These are phyloP conservation scores for Chymomyza amoena DNA, from an alignment of 2,888 invertebrate species.

Conservation along the genomic window DNA sequence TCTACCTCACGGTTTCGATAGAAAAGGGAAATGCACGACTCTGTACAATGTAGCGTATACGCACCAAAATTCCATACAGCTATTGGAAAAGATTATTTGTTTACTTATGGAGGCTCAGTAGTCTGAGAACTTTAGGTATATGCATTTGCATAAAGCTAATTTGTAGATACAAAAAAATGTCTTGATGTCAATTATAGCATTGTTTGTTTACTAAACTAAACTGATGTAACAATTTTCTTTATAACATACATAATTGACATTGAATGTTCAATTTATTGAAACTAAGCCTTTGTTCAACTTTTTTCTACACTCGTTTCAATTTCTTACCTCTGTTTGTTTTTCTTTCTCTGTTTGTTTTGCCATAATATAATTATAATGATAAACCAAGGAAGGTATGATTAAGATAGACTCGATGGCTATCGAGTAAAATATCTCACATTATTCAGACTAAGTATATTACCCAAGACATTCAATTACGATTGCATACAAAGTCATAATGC, in stretches of 20 bases:
- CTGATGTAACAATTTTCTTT: constrained; percentile 5
- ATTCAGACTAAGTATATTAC: too few relatives aligned
- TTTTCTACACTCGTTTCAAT: not conserved
- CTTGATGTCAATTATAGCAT: not conserved
- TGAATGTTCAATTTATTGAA: constrained; percentile 24
- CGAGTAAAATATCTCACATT: too few relatives aligned
- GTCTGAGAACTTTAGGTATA: not conserved
- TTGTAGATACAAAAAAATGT: not conserved
- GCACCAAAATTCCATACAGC: too few relatives aligned
- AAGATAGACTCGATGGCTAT: too few relatives aligned
- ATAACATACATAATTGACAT: constrained; percentile 47
- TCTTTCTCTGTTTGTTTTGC: too few relatives aligned
- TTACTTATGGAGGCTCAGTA: not conserved
- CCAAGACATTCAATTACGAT: too few relatives aligned
- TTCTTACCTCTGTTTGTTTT: not conserved
- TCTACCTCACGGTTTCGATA: too few relatives aligned
- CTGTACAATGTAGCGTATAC: too few relatives aligned
- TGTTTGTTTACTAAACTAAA: not conserved
- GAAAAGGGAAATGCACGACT: too few relatives aligned
- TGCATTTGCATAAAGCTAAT: constrained; percentile 6
- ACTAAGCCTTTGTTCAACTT: not conserved
- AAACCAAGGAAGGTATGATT: too few relatives aligned
- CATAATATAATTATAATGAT: too few relatives aligned
- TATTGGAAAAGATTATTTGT: not conserved
- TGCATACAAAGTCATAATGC: too few relatives aligned